A percentile compares a stretch with the other conserved stretches of the same genome.
Conservation (phyloP, 2,888 invertebrate genomes). For the Idaea dimidiata region DNA sequence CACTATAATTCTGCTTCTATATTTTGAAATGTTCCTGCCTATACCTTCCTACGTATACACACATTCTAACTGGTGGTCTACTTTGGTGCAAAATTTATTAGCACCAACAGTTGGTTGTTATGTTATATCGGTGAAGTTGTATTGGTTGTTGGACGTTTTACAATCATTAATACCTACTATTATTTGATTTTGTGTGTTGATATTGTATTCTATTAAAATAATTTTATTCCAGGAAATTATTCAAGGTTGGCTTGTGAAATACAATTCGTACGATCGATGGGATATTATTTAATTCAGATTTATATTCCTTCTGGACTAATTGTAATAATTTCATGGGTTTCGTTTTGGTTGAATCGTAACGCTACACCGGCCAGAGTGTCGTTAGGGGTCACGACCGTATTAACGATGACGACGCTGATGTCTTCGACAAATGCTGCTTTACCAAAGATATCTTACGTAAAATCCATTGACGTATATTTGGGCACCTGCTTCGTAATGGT, state of each 20-base stretch:
- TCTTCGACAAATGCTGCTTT: slow-evolving; percentile 97
- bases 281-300: slow-evolving; percentile 99
- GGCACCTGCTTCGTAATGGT: slow-evolving; percentile 99
- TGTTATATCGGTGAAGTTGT: too few species aligned
- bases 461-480: slow-evolving; percentile 97
- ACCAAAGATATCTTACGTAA: slow-evolving; percentile 98
- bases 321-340: slow-evolving; percentile 98
- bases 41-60: background rate
- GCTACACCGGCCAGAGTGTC: slow-evolving; percentile 97
- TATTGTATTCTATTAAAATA: slow-evolving; percentile 7
- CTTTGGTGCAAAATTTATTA: background rate
- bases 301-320: slow-evolving; percentile 98
- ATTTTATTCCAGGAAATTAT: slow-evolving; percentile 89
- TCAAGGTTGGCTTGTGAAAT: slow-evolving; percentile 97
- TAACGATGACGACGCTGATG: slow-evolving; percentile 99
- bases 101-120: too few species aligned
- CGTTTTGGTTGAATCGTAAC: slow-evolving; percentile 97
- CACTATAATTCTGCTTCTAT: slow-evolving; percentile 5
- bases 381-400: slow-evolving; percentile 96
- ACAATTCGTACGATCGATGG: slow-evolving; percentile 98
- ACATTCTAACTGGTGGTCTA: background rate
- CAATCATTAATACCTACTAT: slow-evolving; percentile 4
- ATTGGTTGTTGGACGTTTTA: background rate
- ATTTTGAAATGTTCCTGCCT: background rate
- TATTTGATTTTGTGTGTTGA: slow-evolving; percentile 21